These are phyloP conservation scores for Thomomys bottae DNA, from an alignment of 2,113 vertebrate genomes.

Conservation along the genomic window DNA sequence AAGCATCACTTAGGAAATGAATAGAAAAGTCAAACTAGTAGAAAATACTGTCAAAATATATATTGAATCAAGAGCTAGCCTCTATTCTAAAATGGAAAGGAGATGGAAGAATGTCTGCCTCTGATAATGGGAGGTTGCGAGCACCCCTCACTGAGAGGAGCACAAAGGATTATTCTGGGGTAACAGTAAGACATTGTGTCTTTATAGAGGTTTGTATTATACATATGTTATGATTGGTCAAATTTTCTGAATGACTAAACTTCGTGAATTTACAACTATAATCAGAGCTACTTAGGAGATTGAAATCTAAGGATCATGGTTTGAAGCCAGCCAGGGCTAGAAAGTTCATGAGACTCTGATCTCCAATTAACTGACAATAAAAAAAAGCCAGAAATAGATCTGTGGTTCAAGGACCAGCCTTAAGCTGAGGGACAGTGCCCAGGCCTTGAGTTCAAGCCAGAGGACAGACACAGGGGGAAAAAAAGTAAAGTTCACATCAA, in stretches of 20 bases:
- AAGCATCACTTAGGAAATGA: not conserved
- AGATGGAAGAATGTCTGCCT: not conserved
- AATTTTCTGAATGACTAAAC: not conserved
- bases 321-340: too few species aligned
- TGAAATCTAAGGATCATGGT: too few species aligned
- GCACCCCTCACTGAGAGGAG: not conserved
- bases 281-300: too few species aligned
- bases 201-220: not conserved
- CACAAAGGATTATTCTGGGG: not conserved
- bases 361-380: too few species aligned
- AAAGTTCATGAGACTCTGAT: too few species aligned
- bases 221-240: not conserved
- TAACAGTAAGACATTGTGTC: not conserved
- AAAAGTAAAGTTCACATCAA: not conserved
- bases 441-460: too few species aligned
- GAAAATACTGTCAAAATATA: not conserved
- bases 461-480: too few species aligned
- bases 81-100: not conserved
- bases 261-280: too few species aligned
- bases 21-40: not conserved
- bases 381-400: too few species aligned
- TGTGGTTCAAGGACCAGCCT: too few species aligned
- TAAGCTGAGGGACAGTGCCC: too few species aligned
- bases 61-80: not conserved
- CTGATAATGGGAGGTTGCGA: not conserved